These are phyloP conservation scores for Nemurella pictetii DNA, from an alignment of 2,888 invertebrate species.

Conservation along the genomic window DNA sequence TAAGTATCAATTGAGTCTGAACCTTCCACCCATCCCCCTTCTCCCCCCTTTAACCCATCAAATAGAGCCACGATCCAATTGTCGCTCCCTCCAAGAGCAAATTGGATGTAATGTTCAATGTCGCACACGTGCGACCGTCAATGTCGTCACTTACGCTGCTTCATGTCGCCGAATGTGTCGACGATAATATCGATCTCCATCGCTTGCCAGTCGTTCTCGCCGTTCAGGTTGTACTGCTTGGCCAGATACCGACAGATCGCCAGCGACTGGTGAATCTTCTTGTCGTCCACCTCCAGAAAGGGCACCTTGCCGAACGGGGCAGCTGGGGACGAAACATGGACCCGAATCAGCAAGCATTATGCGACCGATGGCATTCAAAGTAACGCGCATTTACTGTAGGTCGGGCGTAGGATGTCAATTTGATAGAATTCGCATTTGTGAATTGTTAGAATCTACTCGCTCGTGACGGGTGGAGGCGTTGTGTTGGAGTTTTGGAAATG, in stretches of 20 bases:
- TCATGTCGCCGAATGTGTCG: constrained; percentile 64
- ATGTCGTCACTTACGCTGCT: constrained; percentile 53
- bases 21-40: too few relatives aligned
- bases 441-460: too few relatives aligned
- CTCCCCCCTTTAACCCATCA: too few relatives aligned
- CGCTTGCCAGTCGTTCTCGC: constrained; percentile 60
- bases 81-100: neutral
- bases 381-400: too few relatives aligned
- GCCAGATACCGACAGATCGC: constrained; percentile 67
- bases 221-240: constrained; percentile 60
- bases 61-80: neutral
- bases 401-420: too few relatives aligned
- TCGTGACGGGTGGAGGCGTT: too few relatives aligned
- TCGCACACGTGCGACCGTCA: neutral
- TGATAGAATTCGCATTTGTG: too few relatives aligned
- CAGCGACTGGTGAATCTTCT: constrained; percentile 60
- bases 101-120: neutral
- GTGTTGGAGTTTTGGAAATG: too few relatives aligned
- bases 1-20: too few relatives aligned
- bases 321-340: constrained; percentile 52
- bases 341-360: too few relatives aligned
- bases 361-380: too few relatives aligned
- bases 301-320: constrained; percentile 69
- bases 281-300: constrained; percentile 64
- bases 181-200: constrained; percentile 65